Base-by-base conservation (phyloP, 2,888 invertebrate genomes). In the Mythimna vitellina region DNA sequence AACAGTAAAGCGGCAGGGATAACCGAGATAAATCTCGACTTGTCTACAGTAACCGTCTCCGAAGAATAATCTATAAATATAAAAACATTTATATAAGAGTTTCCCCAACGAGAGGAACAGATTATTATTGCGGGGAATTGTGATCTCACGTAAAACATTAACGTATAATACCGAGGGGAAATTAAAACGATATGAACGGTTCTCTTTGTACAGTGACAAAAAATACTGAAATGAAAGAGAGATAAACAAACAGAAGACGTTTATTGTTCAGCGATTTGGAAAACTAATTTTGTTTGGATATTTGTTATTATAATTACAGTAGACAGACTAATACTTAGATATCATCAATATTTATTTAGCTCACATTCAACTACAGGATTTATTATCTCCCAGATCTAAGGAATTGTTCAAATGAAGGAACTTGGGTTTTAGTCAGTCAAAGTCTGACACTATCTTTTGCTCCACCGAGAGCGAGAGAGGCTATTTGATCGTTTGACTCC, bases 101-200 rank as follows among this genome's bases (percentile, higher is more conserved):
- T 89, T 90, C 88, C 86, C 86, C 84, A 87, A 87, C 80, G 86
- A 88, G 85, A 88, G 85, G 79, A 89, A 87, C 87, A 89, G 88
- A 91, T 91, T 90, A 90, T 91, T 90, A 90, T 91, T 90, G 85
- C 85, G 82, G 83, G 82, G 87, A 89, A 88, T 89, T 91, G 88
- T 89, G 88, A 92, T 91, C 88, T 90, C 91, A 92, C 90, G 91
- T 90, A 92, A 93, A 92, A 91, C 92, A 92, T 93, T 90, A 92
- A 90, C 87, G 91, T 89, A 89, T 90, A 92, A 92, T 92, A 88
- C 93, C 92, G 87, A 91, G 88, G 91, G 92, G 92, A 92, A 93
- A 93, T 93, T 93, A 92, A 92, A 92, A 88, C 85, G 89, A 90
- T 89, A 89, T 88, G 88, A 89, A 90, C 86, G 88, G 89, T 91